A percentile compares a stretch with the other conserved stretches of the same genome.
Evolutionary conservation across 2,888 invertebrate genomes (phyloP).

Genomic region (Parnassius apollo): DNA sequence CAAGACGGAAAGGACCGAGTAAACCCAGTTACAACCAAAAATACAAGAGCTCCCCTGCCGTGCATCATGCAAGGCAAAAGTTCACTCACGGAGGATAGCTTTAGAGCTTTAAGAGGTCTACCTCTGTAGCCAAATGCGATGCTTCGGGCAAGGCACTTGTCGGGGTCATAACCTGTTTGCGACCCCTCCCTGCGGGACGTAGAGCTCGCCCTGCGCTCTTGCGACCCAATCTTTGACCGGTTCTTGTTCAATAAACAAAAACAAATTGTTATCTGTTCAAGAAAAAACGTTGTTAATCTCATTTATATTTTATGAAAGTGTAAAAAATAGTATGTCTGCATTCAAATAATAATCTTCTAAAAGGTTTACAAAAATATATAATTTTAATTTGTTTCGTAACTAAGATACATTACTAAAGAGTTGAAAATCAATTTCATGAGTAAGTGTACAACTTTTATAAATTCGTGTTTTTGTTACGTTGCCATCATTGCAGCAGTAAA

Average conservation of each 20-base stretch:
- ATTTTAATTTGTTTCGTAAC: too few species aligned
- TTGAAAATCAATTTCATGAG: too few species aligned
- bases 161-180: constrained; percentile 81
- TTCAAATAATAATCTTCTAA: too few species aligned
- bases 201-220: constrained; percentile 60
- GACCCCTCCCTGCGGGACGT: constrained; percentile 76
- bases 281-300: constrained; percentile 27
- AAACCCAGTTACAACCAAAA: constrained; percentile 48
- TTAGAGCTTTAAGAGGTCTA: constrained; percentile 51
- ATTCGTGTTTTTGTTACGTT: too few species aligned
- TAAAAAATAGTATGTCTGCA: background rate
- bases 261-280: constrained; percentile 26
- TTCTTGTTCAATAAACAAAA: constrained; percentile 32
- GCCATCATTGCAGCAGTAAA: too few species aligned
- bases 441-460: too few species aligned
- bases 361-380: too few species aligned
- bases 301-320: background rate
- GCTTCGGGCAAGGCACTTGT: constrained; percentile 78
- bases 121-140: constrained; percentile 56
- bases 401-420: too few species aligned
- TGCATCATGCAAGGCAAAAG: constrained; percentile 31
- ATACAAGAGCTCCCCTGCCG: constrained; percentile 43
- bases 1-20: constrained; percentile 66
- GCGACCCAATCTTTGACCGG: constrained; percentile 55
- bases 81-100: constrained; percentile 39